Evolutionary conservation across 2,888 invertebrate species (phyloP), one percentile per base, ranked within the genome.

Genomic region (Spilarctia lutea): DNA sequence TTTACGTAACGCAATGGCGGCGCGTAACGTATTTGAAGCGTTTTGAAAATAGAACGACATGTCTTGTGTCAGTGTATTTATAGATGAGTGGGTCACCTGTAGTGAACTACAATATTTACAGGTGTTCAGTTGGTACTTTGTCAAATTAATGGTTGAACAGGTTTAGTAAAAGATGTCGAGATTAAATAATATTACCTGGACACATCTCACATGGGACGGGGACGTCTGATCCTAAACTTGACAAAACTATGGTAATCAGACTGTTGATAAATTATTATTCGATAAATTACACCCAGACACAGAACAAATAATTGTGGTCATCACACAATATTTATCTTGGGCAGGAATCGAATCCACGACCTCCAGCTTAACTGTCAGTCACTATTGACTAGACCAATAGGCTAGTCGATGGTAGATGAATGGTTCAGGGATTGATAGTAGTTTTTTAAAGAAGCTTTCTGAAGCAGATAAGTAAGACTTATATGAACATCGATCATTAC

Each of bases 51-150:
- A 92, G 91, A 91, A 83, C 81, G 83, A 87, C 91, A 88, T 91
- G 91, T 91, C 92, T 91, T 91, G 91, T 91, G 92, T 91, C 91
- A 91, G 86, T 82, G 85, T 94, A 95, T 93, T 91, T 88, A 88
- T 94, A 93, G 90, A 79, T 68, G 88, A 93, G 89, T 92, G 89
- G 91, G 92, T 94, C 93, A 94, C 91, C 91, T 92, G 91, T 83
- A 78, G 75, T 80, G 76, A 74, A 63, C 73, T 75, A 63, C 63
- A 71, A 48, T 78, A 73, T 76, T 73, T 75, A 76, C 78, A 75
- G 75, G 78, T 79, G 66, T 71, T 71, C 56, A 67, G 42, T 60
- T 39, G 65, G 52, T 69, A 39, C 48, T 33, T 68, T 35, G 45
- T 72, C 56, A 72, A 27, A 16, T 52, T 67, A 27, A 63, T 6